A percentile compares a stretch with the other conserved stretches of the same genome.
phyloP scores from a whole-genome alignment of 1,140 invertebrate genomes.

The Gryon sp. region DNA sequence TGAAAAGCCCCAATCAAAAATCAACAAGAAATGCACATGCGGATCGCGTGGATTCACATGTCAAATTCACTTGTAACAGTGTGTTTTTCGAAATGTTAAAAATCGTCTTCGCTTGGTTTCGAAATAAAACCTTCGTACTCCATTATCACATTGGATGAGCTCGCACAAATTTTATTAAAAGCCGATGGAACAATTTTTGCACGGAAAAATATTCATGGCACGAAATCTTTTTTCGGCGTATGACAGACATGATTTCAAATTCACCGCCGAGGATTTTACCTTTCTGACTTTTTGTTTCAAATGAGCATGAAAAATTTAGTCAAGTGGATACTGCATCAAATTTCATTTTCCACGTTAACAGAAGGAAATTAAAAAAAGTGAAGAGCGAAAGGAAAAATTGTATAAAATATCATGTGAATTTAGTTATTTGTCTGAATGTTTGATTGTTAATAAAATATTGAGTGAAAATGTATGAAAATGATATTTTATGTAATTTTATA shows the following conservation, averaged over 20 bases:
- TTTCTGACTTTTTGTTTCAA: slow-evolving; percentile 37
- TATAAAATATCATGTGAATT: not conserved
- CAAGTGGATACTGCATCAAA: slow-evolving; percentile 24
- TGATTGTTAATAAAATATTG: no score
- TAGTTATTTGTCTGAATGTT: no score
- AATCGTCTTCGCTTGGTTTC: not conserved
- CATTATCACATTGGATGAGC: slow-evolving; percentile 19
- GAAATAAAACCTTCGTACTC: no score
- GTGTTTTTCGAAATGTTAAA: slow-evolving; percentile 1
- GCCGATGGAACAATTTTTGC: not conserved
- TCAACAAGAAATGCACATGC: no score
- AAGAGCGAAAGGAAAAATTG: not conserved
- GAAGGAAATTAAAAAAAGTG: not conserved
- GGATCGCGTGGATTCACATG: not conserved
- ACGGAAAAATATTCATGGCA: slow-evolving; percentile 11
- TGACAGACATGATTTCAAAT: slow-evolving; percentile 29
- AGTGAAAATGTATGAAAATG: no score
- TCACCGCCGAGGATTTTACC: slow-evolving; percentile 33
- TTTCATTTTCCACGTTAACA: slow-evolving; percentile 16
- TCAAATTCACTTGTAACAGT: not conserved
- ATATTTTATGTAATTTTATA: slow-evolving; percentile 60
- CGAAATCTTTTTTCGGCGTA: slow-evolving; percentile 15
- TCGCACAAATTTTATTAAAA: slow-evolving; percentile 22
- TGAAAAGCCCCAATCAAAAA: slow-evolving; percentile 1
- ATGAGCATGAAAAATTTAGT: slow-evolving; percentile 15